Evolutionary conservation across 2,888 invertebrate species (phyloP).

Genomic region (Heliconius charithonia): DNA sequence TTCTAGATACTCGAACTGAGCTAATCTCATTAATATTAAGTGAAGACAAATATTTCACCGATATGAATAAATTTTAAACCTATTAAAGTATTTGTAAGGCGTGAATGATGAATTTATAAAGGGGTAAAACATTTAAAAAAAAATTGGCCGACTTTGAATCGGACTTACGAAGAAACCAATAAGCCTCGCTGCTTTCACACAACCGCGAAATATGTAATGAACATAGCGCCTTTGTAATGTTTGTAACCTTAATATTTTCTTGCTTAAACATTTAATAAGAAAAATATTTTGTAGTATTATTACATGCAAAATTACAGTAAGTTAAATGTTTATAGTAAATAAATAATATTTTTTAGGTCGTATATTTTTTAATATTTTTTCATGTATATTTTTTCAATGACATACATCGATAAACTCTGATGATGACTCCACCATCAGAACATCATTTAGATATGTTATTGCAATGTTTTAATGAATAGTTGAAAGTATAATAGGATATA

Average conservation of each 20-base stretch:
- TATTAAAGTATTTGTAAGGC: not conserved
- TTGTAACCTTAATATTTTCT: not conserved
- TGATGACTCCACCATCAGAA: not conserved
- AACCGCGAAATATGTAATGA: no score
- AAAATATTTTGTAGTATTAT: not conserved
- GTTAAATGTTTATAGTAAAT: not conserved
- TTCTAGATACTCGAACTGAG: constrained; percentile 20
- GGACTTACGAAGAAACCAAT: not conserved
- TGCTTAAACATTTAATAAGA: not conserved
- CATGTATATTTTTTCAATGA: not conserved
- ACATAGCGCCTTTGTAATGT: not conserved
- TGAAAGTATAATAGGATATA: no score
- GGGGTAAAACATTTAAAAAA: not conserved
- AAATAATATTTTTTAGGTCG: not conserved
- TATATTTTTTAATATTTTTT: no score
- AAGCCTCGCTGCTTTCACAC: not conserved
- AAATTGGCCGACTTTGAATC: no score
- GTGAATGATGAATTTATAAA: not conserved
- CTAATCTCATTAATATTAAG: constrained; percentile 27
- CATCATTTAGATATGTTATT: not conserved
- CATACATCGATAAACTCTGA: not conserved
- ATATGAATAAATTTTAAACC: not conserved
- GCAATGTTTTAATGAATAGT: not conserved
- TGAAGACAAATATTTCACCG: constrained; percentile 14
- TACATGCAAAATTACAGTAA: not conserved